Conservation (phyloP, 2,888 invertebrate species). For the Polyploca ridens region DNA sequence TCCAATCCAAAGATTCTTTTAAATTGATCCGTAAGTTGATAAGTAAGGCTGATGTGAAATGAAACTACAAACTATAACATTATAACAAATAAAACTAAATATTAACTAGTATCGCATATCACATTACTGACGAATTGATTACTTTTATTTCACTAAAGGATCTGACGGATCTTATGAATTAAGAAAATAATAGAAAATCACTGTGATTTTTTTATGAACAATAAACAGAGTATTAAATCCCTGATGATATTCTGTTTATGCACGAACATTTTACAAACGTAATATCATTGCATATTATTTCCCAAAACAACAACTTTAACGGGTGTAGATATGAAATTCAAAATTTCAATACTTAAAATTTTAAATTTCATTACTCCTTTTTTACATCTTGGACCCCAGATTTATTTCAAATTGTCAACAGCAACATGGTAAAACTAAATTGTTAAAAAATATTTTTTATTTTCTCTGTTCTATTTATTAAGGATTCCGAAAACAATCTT, state of each 20-base stretch:
- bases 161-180: not conserved
- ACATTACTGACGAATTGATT: constrained; percentile 59
- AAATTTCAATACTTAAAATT: constrained; percentile 31
- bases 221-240: not conserved
- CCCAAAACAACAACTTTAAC: constrained; percentile 27
- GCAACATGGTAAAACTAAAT: constrained; percentile 73
- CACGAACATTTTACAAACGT: constrained; percentile 15
- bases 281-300: constrained; percentile 3
- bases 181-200: not conserved
- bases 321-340: constrained; percentile 25
- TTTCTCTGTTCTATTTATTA: constrained; percentile 65
- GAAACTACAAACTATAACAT: not conserved
- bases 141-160: not conserved
- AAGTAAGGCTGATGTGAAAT: not conserved
- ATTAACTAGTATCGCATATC: constrained; percentile 33
- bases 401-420: constrained; percentile 60
- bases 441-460: constrained; percentile 65
- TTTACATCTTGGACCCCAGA: constrained; percentile 78
- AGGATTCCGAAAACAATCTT: constrained; percentile 67
- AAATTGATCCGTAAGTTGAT: not conserved
- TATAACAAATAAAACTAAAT: not conserved
- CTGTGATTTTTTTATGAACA: not conserved
- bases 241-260: not conserved
- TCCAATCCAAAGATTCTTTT: not conserved
- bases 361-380: constrained; percentile 54